Evolutionary conservation across 2,888 invertebrate species (phyloP).

Genomic region (Allophyes oxyacanthae): DNA sequence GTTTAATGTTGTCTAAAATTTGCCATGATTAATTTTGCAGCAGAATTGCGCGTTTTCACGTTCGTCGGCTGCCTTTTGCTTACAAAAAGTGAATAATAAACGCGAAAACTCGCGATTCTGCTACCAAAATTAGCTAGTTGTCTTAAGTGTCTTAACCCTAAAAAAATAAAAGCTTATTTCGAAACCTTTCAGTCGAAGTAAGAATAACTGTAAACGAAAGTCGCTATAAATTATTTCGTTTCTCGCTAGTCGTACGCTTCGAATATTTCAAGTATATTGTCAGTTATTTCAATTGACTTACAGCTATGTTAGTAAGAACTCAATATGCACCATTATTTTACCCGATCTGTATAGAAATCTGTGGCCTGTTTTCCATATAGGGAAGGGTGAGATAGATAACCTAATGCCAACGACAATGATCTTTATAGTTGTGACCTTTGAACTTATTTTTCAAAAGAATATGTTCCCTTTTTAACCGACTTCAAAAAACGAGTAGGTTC

Average conservation of each 20-base stretch:
- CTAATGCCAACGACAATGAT: constrained; percentile 16
- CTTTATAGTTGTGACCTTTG: too few species aligned
- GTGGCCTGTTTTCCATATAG: constrained; percentile 28
- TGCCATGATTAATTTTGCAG: too few species aligned
- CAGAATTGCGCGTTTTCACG: too few species aligned
- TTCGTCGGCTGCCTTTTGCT: too few species aligned
- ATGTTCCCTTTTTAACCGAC: too few species aligned
- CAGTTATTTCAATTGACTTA: constrained; percentile 46
- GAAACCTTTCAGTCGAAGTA: constrained; percentile 15
- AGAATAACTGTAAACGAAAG: constrained; percentile 25
- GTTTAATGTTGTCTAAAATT: too few species aligned
- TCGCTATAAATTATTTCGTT: constrained; percentile 39
- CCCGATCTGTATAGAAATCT: constrained; percentile 40
- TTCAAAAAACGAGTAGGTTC: too few species aligned
- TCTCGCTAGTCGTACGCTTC: constrained; percentile 27
- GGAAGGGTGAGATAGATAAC: constrained; percentile 45
- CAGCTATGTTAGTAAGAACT: constrained; percentile 32
- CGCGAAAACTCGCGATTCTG: too few species aligned
- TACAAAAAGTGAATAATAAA: too few species aligned
- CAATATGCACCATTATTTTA: constrained; percentile 47
- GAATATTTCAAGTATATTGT: constrained; percentile 50
- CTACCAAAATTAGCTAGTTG: too few species aligned
- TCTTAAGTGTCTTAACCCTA: too few species aligned
- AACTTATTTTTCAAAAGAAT: too few species aligned
- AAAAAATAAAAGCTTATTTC: background rate